Conservation (phyloP, 2,797 vertebrate species). For the Tachyglossus aculeatus region DNA sequence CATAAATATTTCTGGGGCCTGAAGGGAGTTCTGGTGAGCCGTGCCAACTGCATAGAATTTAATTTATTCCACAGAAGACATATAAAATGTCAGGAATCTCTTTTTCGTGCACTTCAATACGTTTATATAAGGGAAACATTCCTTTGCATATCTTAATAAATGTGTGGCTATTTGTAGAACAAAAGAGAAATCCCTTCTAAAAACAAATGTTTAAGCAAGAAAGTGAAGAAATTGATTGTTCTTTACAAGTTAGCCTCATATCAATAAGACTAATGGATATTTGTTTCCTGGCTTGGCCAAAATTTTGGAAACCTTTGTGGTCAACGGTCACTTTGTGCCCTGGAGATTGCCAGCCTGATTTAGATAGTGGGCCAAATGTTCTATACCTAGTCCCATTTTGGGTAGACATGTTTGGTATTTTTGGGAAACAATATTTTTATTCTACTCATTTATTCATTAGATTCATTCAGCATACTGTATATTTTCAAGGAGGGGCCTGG, state of each 20-base stretch:
- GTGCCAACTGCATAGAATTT: conserved; percentile 13
- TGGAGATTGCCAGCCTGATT: conserved; percentile 9
- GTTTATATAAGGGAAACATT: not conserved
- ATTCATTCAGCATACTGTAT: conserved; percentile 26
- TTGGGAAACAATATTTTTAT: conserved; percentile 36
- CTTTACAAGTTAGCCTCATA: conserved; percentile 22
- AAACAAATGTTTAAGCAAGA: not conserved
- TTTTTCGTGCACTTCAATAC: not conserved
- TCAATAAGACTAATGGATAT: conserved; percentile 5
- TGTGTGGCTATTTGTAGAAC: not conserved
- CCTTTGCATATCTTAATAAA: not conserved
- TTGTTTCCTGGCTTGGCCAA: not conserved
- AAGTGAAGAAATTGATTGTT: not conserved
- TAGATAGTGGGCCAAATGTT: conserved; percentile 27
- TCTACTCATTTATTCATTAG: conserved; percentile 40
- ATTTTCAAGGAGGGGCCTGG: conserved; percentile 35
- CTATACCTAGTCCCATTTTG: conserved; percentile 7
- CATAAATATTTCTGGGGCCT: not conserved
- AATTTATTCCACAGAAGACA: conserved; percentile 2
- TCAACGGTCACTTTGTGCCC: conserved; percentile 7
- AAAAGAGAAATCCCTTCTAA: not conserved
- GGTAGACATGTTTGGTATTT: conserved; percentile 11
- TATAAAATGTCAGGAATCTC: not conserved
- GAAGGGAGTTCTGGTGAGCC: conserved; percentile 15
- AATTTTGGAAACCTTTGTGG: conserved; percentile 8